Evolutionary conservation across 2,888 invertebrate species (phyloP).

Genomic region (Idaea biselata): DNA sequence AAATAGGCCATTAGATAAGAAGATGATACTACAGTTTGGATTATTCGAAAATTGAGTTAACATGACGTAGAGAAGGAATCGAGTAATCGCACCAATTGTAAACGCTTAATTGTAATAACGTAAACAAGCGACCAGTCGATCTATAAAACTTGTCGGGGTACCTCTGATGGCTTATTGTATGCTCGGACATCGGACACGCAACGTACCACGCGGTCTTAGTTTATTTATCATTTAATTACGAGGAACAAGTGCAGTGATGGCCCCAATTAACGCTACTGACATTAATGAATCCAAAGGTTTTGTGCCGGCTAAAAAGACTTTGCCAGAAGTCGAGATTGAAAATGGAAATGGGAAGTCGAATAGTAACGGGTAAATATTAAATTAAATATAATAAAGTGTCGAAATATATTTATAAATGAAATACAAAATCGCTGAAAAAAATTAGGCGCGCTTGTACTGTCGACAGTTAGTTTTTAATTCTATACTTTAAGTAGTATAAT

Average conservation of each 20-base stretch:
- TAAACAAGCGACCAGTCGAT: constrained; percentile 36
- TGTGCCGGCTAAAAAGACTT: constrained; percentile 53
- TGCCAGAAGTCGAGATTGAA: constrained; percentile 69
- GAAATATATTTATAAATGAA: neutral
- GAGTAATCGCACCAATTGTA: constrained; percentile 27
- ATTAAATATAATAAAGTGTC: constrained; percentile 14
- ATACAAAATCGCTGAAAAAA: neutral
- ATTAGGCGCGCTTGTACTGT: neutral
- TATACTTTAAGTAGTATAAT: no score
- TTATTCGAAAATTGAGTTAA: neutral
- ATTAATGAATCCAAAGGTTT: constrained; percentile 53
- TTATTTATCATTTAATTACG: constrained; percentile 25
- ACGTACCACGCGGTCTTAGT: constrained; percentile 32
- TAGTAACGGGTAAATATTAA: constrained; percentile 42
- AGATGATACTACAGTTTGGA: neutral
- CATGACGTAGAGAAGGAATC: constrained; percentile 4
- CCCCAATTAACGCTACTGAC: constrained; percentile 63
- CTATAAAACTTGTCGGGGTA: constrained; percentile 57
- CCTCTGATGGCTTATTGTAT: constrained; percentile 55
- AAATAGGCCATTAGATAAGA: neutral
- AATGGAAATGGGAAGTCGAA: constrained; percentile 46
- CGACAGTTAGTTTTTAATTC: no score
- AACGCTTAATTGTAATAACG: constrained; percentile 21
- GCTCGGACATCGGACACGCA: constrained; percentile 56
- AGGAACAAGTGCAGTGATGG: constrained; percentile 59